Evolutionary conservation across 2,113 vertebrate species (phyloP), one percentile per base, ranked within the genome.

Genomic region (Holacanthus passer): DNA sequence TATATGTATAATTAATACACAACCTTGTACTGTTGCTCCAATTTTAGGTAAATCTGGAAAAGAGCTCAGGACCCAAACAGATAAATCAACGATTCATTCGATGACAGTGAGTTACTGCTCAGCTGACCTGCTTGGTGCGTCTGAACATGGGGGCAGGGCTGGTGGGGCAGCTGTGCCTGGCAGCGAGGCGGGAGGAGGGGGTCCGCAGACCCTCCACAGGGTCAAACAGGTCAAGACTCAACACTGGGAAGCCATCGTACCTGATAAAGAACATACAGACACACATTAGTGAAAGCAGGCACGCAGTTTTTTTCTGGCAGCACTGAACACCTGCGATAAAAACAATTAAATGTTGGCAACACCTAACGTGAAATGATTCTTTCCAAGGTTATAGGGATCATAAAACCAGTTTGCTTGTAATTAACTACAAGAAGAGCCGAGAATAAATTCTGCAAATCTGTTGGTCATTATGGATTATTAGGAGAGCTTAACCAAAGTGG

Each of bases 101-200:
- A 31, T 70, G 60, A 7, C 50, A 56, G 56, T 10, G 29, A 70
- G 56, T 55, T 41, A 4, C 13, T 47, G 85, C 27, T 71, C 22
- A 1, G 24, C 86, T 84, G 87, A 99, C 98, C 98, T 99, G 98
- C 88, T 99, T 99, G 83, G 98, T 99, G 91, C 98, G 97, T 89
- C 98, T 96, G 86, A 99, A 99, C 96, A 99, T 97, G 13, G 98
- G 97, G 0, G 97, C 97, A 4, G 98, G 98, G 88, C 97, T 99
- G 81, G 96, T 95, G 47, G 97, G 97, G 86, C 96, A 97, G 93
- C 94, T 97, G 84, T 96, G 95, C 86, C 97, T 96, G 78, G 96
- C 94, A 67, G 96, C 92, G 31, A 97, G 88, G 77, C 96, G 96
- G 81, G 92, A 96, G 58, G 92, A 95, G 56, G 85, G 93, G 27